Base-by-base conservation (phyloP, 2,888 invertebrate species). In the Chaetogeoica ovagalla region DNA sequence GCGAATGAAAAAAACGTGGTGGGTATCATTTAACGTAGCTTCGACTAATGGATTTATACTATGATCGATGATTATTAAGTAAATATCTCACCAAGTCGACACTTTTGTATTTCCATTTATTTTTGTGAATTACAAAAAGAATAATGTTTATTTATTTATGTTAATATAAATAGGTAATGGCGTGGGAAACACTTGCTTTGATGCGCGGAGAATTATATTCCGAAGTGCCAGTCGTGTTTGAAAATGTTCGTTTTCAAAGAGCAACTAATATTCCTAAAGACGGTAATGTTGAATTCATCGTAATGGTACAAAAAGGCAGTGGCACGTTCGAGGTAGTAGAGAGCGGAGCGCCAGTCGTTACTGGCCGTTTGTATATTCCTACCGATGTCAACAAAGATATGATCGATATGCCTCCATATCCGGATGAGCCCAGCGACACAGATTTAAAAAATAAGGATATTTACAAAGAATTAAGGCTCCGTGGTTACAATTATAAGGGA, bases 221-320 rank as follows among this genome's bases (percentile, higher is more conserved):
- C 39, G 91, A 94, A 83, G 88, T 94, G 37, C 90, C 94, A 0
- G 92, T 97, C 0, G 90, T 93, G 8, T 94, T 97, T 86, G 94
- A 95, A 85, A 91, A 97, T 86, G 90, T 96, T 15, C 89, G 90
- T 65, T 95, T 97, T 85, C 90, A 93, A 83, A 89, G 94, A 84
- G 95, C 96, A 8, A 95, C 95, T 0, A 91, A 92, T 83, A 89
- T 97, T 81, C 90, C 92, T 0, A 89, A 90, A 82, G 91, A 91
- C 65, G 89, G 88, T 52, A 86, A 85, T 15, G 84, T 91, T 11
- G 87, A 87, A 17, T 85, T 91, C 8, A 88, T 86, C 4, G 87
- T 91, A 0, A 88, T 89, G 86, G 85, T 92, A 55, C 90, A 91
- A 70, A 89, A 89, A 84, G 91, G 90, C 81, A 89, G 87, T 39